Evolutionary conservation across 2,113 vertebrate genomes (phyloP).

Genomic region (Tachycineta bicolor): DNA sequence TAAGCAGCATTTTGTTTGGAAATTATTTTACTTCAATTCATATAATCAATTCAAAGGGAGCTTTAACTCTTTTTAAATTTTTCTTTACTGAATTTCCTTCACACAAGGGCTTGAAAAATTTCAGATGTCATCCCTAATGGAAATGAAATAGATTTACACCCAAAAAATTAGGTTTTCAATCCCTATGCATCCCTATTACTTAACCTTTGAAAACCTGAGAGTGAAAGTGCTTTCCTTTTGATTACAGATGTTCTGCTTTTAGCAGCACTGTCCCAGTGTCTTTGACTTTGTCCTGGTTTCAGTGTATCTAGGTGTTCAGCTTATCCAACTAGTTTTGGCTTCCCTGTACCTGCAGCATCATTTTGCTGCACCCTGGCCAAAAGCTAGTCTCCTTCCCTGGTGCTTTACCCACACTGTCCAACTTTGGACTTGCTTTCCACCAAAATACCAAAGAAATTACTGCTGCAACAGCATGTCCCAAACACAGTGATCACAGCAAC

Average conservation of each 20-base stretch:
- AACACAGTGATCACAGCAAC: background rate
- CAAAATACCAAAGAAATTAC: background rate
- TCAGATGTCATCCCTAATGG: background rate
- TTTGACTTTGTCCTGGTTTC: conserved; percentile 67
- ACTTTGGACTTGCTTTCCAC: background rate
- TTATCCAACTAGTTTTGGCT: conserved; percentile 16
- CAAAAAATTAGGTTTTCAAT: conserved; percentile 52
- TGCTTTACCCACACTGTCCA: background rate
- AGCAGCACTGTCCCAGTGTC: conserved; percentile 30
- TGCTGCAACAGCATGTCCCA: background rate
- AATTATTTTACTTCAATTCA: background rate
- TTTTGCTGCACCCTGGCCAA: background rate
- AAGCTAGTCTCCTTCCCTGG: background rate
- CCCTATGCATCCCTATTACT: conserved; percentile 47
- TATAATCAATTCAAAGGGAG: background rate
- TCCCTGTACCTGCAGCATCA: background rate
- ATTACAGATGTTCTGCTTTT: conserved; percentile 60
- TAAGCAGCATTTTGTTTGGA: background rate
- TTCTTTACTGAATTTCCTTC: background rate
- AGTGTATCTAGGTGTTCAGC: conserved; percentile 15
- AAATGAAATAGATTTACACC: conserved; percentile 26
- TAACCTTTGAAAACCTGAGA: conserved; percentile 57
- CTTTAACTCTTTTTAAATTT: background rate
- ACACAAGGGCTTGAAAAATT: background rate
- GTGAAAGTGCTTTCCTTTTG: conserved; percentile 54